These are phyloP conservation scores for Siphamia tubifer DNA, from an alignment of 2,113 vertebrate species.

Conservation along the genomic window DNA sequence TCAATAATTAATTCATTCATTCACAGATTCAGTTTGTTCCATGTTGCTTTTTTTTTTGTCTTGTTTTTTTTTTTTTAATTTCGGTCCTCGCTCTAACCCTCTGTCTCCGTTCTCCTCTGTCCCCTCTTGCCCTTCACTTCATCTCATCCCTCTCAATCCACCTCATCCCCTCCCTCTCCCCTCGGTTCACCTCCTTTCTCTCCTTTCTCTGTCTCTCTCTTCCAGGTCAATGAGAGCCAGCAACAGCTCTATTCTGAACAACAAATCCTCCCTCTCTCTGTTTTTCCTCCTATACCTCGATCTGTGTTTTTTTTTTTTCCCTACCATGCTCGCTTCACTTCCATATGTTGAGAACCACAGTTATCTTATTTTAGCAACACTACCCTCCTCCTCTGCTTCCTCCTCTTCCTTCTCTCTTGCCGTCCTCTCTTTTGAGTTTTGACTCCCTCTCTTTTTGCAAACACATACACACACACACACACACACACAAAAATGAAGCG, in stretches of 20 bases:
- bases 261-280: conserved; percentile 26
- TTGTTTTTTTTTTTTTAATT: conserved; percentile 21
- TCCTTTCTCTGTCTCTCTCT: conserved; percentile 28
- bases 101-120: background rate
- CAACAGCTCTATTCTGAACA: conserved; percentile 36
- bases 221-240: conserved; percentile 63
- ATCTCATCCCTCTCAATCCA: background rate
- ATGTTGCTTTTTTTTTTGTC: conserved; percentile 3
- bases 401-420: conserved; percentile 45
- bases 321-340: conserved; percentile 44
- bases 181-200: background rate
- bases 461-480: conserved; percentile 30
- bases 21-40: conserved; percentile 58
- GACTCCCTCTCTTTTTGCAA: conserved; percentile 36
- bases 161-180: too few species aligned
- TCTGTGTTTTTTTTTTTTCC: background rate
- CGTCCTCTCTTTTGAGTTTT: conserved; percentile 55
- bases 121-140: background rate
- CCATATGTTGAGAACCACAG: conserved; percentile 52
- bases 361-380: conserved; percentile 61
- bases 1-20: conserved; percentile 63
- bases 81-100: too few species aligned
- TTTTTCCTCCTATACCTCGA: background rate
- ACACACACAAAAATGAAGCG: conserved; percentile 74
- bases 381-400: conserved; percentile 29